phyloP scores from a whole-genome alignment of 2,888 invertebrate species.

The Watsonalla cultraria region DNA sequence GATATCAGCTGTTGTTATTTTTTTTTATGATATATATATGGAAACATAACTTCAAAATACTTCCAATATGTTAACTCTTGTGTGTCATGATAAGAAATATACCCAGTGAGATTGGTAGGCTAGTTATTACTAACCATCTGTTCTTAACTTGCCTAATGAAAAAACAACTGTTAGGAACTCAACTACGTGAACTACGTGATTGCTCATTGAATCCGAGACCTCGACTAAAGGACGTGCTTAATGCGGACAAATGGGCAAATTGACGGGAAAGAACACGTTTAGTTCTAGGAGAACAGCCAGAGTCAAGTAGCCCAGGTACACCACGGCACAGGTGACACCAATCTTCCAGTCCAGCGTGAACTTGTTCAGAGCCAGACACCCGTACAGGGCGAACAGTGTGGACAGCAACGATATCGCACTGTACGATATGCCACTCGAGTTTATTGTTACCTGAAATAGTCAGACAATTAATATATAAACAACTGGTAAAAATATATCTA shows the following conservation, averaged over 20 bases:
- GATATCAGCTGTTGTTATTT: no score
- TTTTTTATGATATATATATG: no score
- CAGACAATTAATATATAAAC: constrained; percentile 1
- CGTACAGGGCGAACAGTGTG: constrained; percentile 84
- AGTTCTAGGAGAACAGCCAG: constrained; percentile 87
- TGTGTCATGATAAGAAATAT: no score
- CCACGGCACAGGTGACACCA: constrained; percentile 81
- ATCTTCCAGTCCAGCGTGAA: constrained; percentile 85
- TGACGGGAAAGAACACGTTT: constrained; percentile 86
- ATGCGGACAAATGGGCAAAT: constrained; percentile 83
- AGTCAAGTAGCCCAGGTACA: constrained; percentile 83
- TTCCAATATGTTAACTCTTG: no score
- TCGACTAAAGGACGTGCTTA: constrained; percentile 10
- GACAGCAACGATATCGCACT: constrained; percentile 86
- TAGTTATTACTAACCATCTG: no score
- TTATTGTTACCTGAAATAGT: constrained; percentile 79
- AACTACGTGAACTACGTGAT: no score
- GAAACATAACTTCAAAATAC: no score
- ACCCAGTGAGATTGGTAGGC: no score
- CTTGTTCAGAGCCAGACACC: constrained; percentile 81
- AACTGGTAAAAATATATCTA: no score
- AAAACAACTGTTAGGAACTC: no score
- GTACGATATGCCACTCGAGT: constrained; percentile 87
- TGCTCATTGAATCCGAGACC: no score
- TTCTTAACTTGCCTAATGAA: no score